A percentile compares a stretch with the other conserved stretches of the same genome.
These are phyloP conservation scores for Phoeniculus purpureus DNA, from an alignment of 2,797 vertebrate species.

Conservation along the genomic window DNA sequence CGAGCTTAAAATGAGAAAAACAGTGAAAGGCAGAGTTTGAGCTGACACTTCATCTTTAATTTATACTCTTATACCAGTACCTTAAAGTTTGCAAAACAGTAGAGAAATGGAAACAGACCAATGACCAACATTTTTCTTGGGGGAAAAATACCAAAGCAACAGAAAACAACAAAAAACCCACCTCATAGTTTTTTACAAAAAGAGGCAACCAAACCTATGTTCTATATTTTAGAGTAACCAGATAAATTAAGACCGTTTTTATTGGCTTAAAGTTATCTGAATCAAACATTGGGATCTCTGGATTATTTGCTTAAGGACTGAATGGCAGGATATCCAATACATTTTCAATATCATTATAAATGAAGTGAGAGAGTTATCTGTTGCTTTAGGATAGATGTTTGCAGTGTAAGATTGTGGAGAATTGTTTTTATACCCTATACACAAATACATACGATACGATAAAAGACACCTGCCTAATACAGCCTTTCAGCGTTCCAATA, in stretches of 20 bases:
- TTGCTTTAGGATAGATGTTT: neutral
- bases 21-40: neutral
- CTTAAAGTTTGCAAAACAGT: neutral
- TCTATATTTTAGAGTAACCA: neutral
- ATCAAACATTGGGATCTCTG: neutral
- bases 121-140: neutral
- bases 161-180: neutral
- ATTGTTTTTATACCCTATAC: neutral
- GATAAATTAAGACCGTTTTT: neutral
- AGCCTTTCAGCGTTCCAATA: neutral
- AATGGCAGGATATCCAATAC: neutral
- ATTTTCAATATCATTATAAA: neutral
- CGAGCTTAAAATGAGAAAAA: neutral
- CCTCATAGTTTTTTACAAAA: neutral
- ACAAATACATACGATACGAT: neutral
- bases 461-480: slow-evolving; percentile 23
- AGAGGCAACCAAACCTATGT: neutral
- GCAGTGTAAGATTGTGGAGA: neutral
- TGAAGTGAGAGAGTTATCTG: neutral
- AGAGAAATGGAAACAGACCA: neutral
- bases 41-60: neutral
- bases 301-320: neutral
- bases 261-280: neutral
- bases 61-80: neutral
- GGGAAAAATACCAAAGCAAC: neutral